These are phyloP conservation scores for Microctonus aethiopoides DNA, from an alignment of 2,888 invertebrate species.

Conservation along the genomic window DNA sequence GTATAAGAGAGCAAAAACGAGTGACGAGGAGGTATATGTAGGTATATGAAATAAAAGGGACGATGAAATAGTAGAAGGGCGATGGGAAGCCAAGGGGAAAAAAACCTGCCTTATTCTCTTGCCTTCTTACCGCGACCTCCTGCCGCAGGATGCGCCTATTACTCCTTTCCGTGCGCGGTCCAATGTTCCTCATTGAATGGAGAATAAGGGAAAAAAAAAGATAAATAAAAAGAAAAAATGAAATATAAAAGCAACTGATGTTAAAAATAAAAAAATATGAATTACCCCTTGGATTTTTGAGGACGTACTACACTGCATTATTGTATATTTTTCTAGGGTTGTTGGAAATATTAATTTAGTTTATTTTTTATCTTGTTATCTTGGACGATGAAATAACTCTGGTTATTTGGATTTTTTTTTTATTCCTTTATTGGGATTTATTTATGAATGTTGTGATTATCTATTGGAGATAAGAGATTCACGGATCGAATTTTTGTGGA, in stretches of 20 bases:
- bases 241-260: neutral
- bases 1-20: conserved; percentile 13
- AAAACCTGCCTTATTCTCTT: conserved; percentile 33
- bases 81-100: conserved; percentile 5
- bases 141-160: conserved; percentile 57
- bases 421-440: neutral
- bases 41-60: too few relatives aligned
- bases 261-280: neutral
- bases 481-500: too few relatives aligned
- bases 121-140: conserved; percentile 45
- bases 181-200: conserved; percentile 19
- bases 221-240: conserved; percentile 28
- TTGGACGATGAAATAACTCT: neutral
- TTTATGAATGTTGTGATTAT: too few relatives aligned
- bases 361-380: neutral
- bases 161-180: conserved; percentile 50
- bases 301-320: neutral
- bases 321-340: neutral
- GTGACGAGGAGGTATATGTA: neutral
- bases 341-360: neutral
- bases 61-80: neutral
- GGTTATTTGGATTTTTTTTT: neutral
- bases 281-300: neutral
- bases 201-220: conserved; percentile 27
- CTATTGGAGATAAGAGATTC: too few relatives aligned